Percentiles rank a stretch among this genome's conserved stretches.
Evolutionary conservation across 2,888 invertebrate species (phyloP).

Genomic region (Meteorus cinctellus): DNA sequence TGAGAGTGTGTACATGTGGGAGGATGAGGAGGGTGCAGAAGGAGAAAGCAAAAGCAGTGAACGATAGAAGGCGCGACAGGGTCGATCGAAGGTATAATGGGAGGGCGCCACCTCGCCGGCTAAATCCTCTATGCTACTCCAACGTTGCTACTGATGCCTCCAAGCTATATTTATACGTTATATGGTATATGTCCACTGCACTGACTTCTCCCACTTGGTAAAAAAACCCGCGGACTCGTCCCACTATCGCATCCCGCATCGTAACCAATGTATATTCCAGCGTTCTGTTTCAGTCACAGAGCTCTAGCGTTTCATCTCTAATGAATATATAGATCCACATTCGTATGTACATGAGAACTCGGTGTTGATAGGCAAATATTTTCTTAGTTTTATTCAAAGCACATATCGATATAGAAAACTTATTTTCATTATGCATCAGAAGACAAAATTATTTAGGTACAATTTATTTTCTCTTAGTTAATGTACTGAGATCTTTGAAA

Average conservation of each 20-base stretch:
- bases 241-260: neutral
- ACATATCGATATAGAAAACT: too few relatives aligned
- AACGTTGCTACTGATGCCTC: neutral
- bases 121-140: constrained; percentile 40
- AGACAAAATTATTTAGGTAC: too few relatives aligned
- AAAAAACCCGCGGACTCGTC: neutral
- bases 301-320: neutral
- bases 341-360: too few relatives aligned
- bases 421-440: too few relatives aligned
- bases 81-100: constrained; percentile 65
- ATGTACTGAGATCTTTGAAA: too few relatives aligned
- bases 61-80: constrained; percentile 50
- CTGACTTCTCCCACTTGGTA: neutral
- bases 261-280: neutral
- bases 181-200: neutral
- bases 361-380: too few relatives aligned
- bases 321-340: neutral
- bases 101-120: constrained; percentile 67
- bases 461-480: too few relatives aligned
- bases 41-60: constrained; percentile 36
- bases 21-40: constrained; percentile 36
- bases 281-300: neutral
- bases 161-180: neutral
- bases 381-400: too few relatives aligned
- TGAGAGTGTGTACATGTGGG: neutral